Base-by-base conservation (phyloP, 2,113 vertebrate species). In the Choloepus hoffmanni region DNA sequence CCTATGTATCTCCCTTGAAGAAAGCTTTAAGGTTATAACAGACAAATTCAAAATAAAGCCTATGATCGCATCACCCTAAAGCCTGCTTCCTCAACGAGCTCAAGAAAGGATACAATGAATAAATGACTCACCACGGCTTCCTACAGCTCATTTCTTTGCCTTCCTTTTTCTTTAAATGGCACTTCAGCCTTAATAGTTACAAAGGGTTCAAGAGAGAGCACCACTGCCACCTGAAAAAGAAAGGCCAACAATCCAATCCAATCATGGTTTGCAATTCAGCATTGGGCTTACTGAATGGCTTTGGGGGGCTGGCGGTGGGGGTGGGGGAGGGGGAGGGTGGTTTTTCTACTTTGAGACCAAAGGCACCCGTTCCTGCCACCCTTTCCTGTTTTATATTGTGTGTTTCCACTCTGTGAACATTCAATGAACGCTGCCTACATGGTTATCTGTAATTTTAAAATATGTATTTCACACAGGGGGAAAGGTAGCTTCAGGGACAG, bases 41-140 rank as follows among this genome's bases (percentile, higher is more conserved):
- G 96, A 96, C 68, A 95, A 94, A 97, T 94, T 96, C 87, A 90
- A 94, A 94, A 77, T 87, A 63, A 97, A 97, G 86, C 92, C 72
- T 53, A 63, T 72, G 93, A 85, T 96, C 93, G 79, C 78, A 23
- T 67, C 83, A 65, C 62, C 82, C 43, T 53, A 30, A 91, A 96
- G 85, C 45, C 76, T 16, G 74, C 26, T 93, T 89, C 73, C 74
- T 63, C 87, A 76, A 40, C 30, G 40, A 89, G 89, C 88, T 94
- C 88, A 68, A 72, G 85, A 95, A 92, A 89, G 55, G 82, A 74
- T 55, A 84, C 81, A 45, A 5, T 84, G 79, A 92, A 36, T 88
- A 92, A 76, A 89, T 14, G 43, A 84, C 85, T 88, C 62, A 62
- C 67, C 76, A 1, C n/a, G 85, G 60, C 95, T 93, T 89, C 45